Percentiles rank a stretch among this genome's conserved stretches.
Evolutionary conservation across 2,113 vertebrate species (phyloP).

Genomic region (Acinonyx jubatus): DNA sequence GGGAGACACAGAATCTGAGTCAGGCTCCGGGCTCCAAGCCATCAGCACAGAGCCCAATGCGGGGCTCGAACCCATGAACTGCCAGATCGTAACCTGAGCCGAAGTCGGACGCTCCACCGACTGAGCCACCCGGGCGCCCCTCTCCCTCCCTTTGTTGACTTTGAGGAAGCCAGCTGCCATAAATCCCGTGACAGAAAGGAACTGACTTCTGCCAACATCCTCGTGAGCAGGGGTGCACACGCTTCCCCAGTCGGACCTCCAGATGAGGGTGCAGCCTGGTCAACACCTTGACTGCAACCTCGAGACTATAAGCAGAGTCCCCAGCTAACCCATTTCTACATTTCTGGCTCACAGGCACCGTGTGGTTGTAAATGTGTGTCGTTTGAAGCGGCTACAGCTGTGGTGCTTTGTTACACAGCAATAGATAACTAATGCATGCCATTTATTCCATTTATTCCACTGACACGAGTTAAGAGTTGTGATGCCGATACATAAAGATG

Average conservation of each 20-base stretch:
- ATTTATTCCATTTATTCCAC: neutral
- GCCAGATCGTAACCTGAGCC: too few species aligned
- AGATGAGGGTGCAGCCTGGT: neutral
- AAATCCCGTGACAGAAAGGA: neutral
- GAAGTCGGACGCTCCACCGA: too few species aligned
- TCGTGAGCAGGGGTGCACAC: accelerated
- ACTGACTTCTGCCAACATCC: accelerated
- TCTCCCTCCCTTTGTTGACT: neutral
- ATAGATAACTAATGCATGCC: neutral
- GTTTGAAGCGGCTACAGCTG: neutral
- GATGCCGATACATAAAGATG: neutral
- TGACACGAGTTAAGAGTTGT: neutral
- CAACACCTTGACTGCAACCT: neutral
- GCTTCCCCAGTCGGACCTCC: accelerated
- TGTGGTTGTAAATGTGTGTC: accelerated
- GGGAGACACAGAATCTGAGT: too few species aligned
- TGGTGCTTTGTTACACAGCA: neutral
- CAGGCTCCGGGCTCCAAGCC: too few species aligned
- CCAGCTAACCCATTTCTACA: accelerated
- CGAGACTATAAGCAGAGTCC: neutral
- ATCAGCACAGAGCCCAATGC: too few species aligned
- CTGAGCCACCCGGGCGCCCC: too few species aligned
- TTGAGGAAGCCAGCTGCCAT: neutral
- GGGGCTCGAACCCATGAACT: too few species aligned
- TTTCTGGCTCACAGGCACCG: neutral